A percentile compares a stretch with the other conserved stretches of the same genome.
Evolutionary conservation across 2,888 invertebrate genomes (phyloP).

Genomic region (Nomada fucata): DNA sequence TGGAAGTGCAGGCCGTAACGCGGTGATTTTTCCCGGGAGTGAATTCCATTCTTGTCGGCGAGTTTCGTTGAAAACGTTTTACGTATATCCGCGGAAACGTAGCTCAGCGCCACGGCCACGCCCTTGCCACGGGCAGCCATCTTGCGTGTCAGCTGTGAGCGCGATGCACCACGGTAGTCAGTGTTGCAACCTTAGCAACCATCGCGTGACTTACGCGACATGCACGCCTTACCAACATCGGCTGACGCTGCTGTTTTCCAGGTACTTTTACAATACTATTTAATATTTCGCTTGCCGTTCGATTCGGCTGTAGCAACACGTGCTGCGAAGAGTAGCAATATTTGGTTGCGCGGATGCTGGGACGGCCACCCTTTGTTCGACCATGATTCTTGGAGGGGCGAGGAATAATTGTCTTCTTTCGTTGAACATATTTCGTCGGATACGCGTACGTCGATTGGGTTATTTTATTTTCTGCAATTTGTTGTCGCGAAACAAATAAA

Average conservation of each 20-base stretch:
- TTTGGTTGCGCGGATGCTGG: no score
- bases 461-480: background rate
- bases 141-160: slow-evolving; percentile 78
- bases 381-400: background rate
- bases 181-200: slow-evolving; percentile 73
- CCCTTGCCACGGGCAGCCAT: slow-evolving; percentile 81
- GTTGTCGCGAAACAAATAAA: no score
- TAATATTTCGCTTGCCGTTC: background rate
- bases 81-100: slow-evolving; percentile 56
- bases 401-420: background rate
- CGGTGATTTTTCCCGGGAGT: slow-evolving; percentile 69
- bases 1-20: slow-evolving; percentile 66
- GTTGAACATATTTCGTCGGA: background rate
- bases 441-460: background rate
- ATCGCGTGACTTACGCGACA: slow-evolving; percentile 37
- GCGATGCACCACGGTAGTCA: slow-evolving; percentile 79
- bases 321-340: background rate
- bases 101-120: slow-evolving; percentile 76
- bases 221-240: slow-evolving; percentile 63
- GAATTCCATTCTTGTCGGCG: slow-evolving; percentile 57
- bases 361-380: background rate
- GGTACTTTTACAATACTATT: slow-evolving; percentile 65
- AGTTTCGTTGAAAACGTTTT: slow-evolving; percentile 58
- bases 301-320: background rate
- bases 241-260: slow-evolving; percentile 69